Evolutionary conservation across 2,888 invertebrate genomes (phyloP).

Genomic region (Ophioninae sp.): DNA sequence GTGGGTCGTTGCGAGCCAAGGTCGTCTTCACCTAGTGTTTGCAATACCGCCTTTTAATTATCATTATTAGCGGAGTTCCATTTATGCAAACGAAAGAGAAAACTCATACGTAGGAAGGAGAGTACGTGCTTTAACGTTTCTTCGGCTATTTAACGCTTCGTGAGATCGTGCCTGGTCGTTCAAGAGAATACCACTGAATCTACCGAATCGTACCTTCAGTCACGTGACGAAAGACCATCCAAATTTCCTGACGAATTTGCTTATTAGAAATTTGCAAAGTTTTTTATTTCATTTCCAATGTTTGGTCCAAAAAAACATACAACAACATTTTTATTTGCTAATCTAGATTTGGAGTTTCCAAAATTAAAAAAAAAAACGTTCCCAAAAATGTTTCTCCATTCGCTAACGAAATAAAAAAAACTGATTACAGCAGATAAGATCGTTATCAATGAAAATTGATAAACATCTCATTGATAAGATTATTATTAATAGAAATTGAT

Average conservation of each 20-base stretch:
- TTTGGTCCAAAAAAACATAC: neutral
- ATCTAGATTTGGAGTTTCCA: too few relatives aligned
- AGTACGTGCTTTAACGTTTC: slow-evolving; percentile 31
- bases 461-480: too few relatives aligned
- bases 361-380: too few relatives aligned
- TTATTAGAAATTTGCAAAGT: neutral
- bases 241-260: slow-evolving; percentile 3
- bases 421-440: too few relatives aligned
- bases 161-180: neutral
- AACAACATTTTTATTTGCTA: too few relatives aligned
- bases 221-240: neutral
- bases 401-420: too few relatives aligned
- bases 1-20: slow-evolving; percentile 55
- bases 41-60: slow-evolving; percentile 60
- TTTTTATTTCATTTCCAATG: neutral
- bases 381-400: too few relatives aligned
- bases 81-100: slow-evolving; percentile 29
- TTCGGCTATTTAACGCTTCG: slow-evolving; percentile 28
- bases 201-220: neutral
- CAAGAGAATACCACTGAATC: neutral
- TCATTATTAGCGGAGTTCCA: slow-evolving; percentile 57
- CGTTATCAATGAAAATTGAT: too few relatives aligned
- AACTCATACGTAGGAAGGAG: neutral
- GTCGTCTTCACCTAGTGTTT: slow-evolving; percentile 42
- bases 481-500: too few relatives aligned